Evolutionary conservation across 2,888 invertebrate genomes (phyloP), one percentile per base, ranked within the genome.

Genomic region (Uloborus plumipes): DNA sequence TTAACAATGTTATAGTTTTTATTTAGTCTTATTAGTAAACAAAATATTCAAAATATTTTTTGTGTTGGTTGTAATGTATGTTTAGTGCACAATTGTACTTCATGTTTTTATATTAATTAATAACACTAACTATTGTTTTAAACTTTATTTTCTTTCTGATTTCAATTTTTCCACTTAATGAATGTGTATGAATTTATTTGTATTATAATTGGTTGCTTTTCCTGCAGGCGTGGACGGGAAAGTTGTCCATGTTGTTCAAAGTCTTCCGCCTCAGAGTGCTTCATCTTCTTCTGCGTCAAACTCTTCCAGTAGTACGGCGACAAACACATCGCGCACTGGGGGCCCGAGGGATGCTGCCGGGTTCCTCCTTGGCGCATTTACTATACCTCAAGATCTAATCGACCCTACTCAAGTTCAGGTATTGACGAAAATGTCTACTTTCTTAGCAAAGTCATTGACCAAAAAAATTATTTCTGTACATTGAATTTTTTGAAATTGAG

Each of bases 201-300:
- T 62, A 26, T 2, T 1, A 59, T 22, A 20, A 20, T 55, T 7
- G 4, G 55, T 55, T 22, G 22, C 59, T 59, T 20, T 59, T 59
- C 20, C 15, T 86, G 26, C 85, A 90, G 97, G 94, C 91, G 94
- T 97, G 31, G 91, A 95, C 88, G 96, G 95, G 1, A 97, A 97
- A 90, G 96, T 96, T 50, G 93, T 98, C 72, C 98, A 98, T 89
- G 92, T 98, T 88, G 97, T 97, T 20, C 94, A 96, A 89, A 92
- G 95, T 39, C 92, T 95, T 6, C 97, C 97, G 0, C 96, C 96
- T 11, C 64, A 73, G 15, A n/a, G 71, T 20, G 59, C 71, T 59
- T 65, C 70, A 18, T 49, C 71, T 69, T 50, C 65, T 67, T 61
- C 58, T 64, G 82, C 79, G 67, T 16, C 77, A 67, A 18, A 66